These are phyloP conservation scores for Xylocopa sonorina DNA, from an alignment of 1,140 invertebrate species.

Conservation along the genomic window DNA sequence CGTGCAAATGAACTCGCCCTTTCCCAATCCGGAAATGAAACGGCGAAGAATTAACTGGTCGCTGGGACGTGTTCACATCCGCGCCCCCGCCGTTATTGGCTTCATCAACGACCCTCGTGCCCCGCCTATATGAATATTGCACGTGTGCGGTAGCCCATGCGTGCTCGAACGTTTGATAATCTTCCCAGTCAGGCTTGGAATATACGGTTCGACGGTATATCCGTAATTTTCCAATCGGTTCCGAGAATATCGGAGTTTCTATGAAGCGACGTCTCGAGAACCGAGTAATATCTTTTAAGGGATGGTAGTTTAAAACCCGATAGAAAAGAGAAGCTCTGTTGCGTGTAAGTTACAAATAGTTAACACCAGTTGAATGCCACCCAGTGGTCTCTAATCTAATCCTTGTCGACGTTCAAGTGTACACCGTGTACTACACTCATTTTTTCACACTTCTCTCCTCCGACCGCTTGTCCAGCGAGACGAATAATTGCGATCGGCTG, in stretches of 20 bases:
- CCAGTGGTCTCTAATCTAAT: too few species aligned
- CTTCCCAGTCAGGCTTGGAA: background rate
- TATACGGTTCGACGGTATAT: background rate
- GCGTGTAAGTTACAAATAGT: too few species aligned
- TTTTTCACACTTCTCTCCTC: background rate
- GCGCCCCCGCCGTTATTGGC: conserved; percentile 8
- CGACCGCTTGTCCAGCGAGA: background rate
- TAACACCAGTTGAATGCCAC: too few species aligned
- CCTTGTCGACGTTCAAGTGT: too few species aligned
- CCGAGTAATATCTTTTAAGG: too few species aligned
- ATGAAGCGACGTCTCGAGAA: too few species aligned
- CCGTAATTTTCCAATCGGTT: background rate
- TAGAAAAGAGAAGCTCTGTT: too few species aligned
- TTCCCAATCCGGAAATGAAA: conserved; percentile 35
- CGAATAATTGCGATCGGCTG: background rate
- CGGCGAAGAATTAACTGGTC: conserved; percentile 48
- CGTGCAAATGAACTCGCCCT: conserved; percentile 51
- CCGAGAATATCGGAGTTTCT: background rate
- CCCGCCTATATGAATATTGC: background rate
- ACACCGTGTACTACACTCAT: background rate
- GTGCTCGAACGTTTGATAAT: background rate
- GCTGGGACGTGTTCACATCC: conserved; percentile 3
- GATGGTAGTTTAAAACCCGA: too few species aligned
- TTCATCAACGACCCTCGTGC: background rate
- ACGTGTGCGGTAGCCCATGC: background rate